Conservation (phyloP, 1,140 invertebrate species). For the Drosophila murphyi region DNA sequence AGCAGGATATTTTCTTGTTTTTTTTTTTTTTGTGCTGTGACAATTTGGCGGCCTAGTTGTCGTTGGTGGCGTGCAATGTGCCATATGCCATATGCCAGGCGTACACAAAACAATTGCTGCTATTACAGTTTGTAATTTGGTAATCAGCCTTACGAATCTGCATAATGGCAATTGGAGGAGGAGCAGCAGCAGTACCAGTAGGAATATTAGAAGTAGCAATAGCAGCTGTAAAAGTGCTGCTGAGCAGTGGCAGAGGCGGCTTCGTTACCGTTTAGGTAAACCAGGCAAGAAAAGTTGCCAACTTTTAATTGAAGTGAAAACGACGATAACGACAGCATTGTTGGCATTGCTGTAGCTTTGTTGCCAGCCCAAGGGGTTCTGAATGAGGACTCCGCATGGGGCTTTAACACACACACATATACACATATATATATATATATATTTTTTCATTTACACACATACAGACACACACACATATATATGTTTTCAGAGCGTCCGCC, state of each 20-base stretch:
- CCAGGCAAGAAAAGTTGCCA: slow-evolving; percentile 82
- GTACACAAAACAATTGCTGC: slow-evolving; percentile 75
- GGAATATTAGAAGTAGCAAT: neutral
- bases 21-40: slow-evolving; percentile 43
- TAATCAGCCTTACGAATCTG: slow-evolving; percentile 80
- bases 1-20: slow-evolving; percentile 13
- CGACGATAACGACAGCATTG: slow-evolving; percentile 84
- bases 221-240: slow-evolving; percentile 26
- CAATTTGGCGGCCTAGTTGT: slow-evolving; percentile 77
- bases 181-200: neutral
- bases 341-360: slow-evolving; percentile 68
- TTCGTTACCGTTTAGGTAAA: slow-evolving; percentile 63
- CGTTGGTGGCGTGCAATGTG: slow-evolving; percentile 65
- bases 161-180: slow-evolving; percentile 76
- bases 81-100: slow-evolving; percentile 60
- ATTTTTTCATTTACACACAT: neutral
- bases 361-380: slow-evolving; percentile 65
- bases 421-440: neutral
- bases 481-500: slow-evolving; percentile 47
- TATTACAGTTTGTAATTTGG: slow-evolving; percentile 82
- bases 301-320: slow-evolving; percentile 84
- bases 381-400: slow-evolving; percentile 51
- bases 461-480: slow-evolving; percentile 4
- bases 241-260: neutral
- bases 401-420: slow-evolving; percentile 23